phyloP scores from a whole-genome alignment of 2,888 invertebrate genomes.

The Aethes cnicana region DNA sequence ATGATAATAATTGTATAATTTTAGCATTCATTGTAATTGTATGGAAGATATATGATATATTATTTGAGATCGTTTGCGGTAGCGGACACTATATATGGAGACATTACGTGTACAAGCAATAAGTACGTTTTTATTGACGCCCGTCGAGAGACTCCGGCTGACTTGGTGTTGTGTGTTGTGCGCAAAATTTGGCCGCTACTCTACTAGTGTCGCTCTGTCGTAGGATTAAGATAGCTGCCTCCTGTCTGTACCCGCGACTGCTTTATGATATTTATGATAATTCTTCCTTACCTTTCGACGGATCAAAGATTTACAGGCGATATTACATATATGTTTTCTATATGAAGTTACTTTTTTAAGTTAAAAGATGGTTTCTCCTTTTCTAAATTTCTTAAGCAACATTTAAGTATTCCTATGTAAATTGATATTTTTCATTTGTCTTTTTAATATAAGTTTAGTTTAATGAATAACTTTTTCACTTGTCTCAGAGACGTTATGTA shows the following conservation, averaged over 20 bases:
- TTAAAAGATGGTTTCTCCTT: neutral
- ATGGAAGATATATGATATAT: constrained; percentile 43
- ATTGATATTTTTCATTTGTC: no score
- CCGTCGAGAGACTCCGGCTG: constrained; percentile 66
- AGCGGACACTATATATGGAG: constrained; percentile 59
- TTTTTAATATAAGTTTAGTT: no score
- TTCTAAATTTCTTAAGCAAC: neutral
- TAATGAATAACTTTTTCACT: no score
- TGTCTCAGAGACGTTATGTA: no score
- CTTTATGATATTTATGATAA: no score
- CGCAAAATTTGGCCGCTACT: constrained; percentile 68
- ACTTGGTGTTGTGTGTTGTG: constrained; percentile 78
- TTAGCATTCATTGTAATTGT: constrained; percentile 49
- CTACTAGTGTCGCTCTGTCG: constrained; percentile 52
- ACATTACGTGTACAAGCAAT: constrained; percentile 82
- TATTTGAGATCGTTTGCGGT: constrained; percentile 75
- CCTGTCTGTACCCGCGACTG: no score
- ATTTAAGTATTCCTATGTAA: no score
- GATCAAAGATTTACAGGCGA: no score
- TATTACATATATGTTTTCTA: no score
- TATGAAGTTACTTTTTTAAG: no score
- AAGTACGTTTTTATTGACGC: constrained; percentile 75
- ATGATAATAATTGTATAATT: constrained; percentile 41
- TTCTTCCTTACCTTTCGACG: no score
- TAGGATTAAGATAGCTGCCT: constrained; percentile 16